Evolutionary conservation across 2,113 vertebrate species (phyloP).

Genomic region (Aramus guarauna): DNA sequence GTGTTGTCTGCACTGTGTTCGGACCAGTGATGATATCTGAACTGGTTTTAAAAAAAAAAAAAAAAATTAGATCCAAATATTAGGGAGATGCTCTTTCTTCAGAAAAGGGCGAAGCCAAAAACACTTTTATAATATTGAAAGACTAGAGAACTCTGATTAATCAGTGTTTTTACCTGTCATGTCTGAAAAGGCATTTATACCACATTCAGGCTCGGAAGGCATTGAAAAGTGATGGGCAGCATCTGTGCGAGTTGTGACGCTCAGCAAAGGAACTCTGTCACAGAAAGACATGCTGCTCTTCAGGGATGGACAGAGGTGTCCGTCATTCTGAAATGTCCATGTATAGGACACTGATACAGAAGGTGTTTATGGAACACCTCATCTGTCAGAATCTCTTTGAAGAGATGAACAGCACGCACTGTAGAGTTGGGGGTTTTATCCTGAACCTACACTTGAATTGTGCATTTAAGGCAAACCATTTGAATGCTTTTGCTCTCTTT

Average conservation of each 20-base stretch:
- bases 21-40: neutral
- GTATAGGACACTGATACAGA: accelerated
- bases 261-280: neutral
- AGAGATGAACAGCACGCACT: neutral
- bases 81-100: neutral
- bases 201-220: neutral
- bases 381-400: neutral
- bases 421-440: neutral
- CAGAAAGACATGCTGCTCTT: neutral
- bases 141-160: neutral
- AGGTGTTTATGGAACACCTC: neutral
- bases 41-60: neutral
- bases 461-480: neutral
- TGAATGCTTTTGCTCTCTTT: neutral
- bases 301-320: neutral
- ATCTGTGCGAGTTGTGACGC: neutral
- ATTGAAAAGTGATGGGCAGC: neutral
- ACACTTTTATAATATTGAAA: neutral
- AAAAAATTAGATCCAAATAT: neutral
- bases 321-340: neutral
- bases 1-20: neutral
- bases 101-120: neutral
- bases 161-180: neutral
- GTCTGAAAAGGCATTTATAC: neutral
- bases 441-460: neutral